A percentile compares a stretch with the other conserved stretches of the same genome.
Evolutionary conservation across 2,113 vertebrate species (phyloP).

Genomic region (Bungarus multicinctus): DNA sequence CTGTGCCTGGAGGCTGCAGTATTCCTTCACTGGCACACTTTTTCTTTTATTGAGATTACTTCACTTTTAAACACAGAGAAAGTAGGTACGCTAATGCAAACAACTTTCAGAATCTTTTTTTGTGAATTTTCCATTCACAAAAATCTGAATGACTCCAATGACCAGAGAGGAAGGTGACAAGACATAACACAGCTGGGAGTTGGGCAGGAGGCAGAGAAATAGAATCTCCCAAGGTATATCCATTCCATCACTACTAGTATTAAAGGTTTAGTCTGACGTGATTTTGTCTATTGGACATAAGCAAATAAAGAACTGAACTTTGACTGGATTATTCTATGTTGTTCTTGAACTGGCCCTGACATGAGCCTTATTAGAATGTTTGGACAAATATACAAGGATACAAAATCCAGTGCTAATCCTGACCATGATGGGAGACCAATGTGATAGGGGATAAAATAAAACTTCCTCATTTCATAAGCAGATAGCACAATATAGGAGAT

Average conservation of each 20-base stretch:
- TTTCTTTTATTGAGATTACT: background rate
- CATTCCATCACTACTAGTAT: background rate
- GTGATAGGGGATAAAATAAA: background rate
- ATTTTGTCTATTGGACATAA: background rate
- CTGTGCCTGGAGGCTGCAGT: background rate
- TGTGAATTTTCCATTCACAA: background rate
- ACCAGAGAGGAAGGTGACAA: background rate
- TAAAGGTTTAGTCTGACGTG: background rate
- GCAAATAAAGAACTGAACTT: background rate
- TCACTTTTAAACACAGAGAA: background rate
- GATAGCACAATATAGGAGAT: background rate
- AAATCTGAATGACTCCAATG: background rate
- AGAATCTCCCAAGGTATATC: background rate
- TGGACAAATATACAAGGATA: background rate
- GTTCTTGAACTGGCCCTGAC: background rate
- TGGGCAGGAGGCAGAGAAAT: background rate
- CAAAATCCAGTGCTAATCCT: background rate
- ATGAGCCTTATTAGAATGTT: background rate
- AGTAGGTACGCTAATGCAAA: background rate
- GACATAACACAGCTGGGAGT: background rate
- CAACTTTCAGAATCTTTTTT: background rate
- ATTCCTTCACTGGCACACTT: background rate
- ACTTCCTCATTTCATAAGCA: background rate
- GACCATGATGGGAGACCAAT: background rate
- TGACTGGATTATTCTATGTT: background rate